Evolutionary conservation across 2,888 invertebrate genomes (phyloP).

Genomic region (Candidula unifasciata): DNA sequence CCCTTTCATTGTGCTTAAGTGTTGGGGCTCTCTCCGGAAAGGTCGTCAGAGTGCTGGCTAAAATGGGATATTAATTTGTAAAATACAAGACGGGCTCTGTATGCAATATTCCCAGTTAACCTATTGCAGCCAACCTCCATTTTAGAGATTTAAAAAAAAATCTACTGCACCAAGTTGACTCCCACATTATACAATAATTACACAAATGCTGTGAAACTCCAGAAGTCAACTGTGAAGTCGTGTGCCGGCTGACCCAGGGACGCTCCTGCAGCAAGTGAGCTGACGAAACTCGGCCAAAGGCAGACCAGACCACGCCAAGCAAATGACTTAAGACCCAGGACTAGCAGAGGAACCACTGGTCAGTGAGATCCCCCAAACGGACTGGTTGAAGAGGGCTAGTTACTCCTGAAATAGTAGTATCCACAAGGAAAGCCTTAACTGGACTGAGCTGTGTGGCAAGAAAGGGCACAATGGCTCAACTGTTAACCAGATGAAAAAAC

Average conservation of each 20-base stretch:
- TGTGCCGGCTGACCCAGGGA: slow-evolving; percentile 7
- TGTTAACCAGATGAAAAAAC: slow-evolving; percentile 42
- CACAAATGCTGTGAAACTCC: too few species aligned
- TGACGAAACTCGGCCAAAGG: slow-evolving; percentile 10
- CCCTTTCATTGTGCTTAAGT: too few species aligned
- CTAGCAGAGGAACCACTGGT: slow-evolving; percentile 5
- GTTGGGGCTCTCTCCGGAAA: too few species aligned
- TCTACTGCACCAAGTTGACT: too few species aligned
- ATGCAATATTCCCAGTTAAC: too few species aligned
- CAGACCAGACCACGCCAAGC: slow-evolving; percentile 27
- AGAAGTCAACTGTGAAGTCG: background rate
- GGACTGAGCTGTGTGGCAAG: slow-evolving; percentile 21
- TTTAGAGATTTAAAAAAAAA: too few species aligned
- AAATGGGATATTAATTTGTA: too few species aligned
- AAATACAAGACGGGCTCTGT: too few species aligned
- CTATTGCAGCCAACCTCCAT: too few species aligned
- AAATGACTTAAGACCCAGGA: background rate
- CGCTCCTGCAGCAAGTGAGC: slow-evolving; percentile 23
- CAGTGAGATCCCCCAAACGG: slow-evolving; percentile 2
- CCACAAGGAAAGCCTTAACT: slow-evolving; percentile 37
- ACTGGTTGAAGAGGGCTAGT: background rate
- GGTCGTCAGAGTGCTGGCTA: too few species aligned
- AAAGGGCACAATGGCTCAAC: slow-evolving; percentile 21
- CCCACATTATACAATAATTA: too few species aligned
- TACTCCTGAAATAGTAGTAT: background rate